A percentile compares a stretch with the other conserved stretches of the same genome.
phyloP scores from a whole-genome alignment of 2,113 vertebrate genomes.

The Eidolon helvum region DNA sequence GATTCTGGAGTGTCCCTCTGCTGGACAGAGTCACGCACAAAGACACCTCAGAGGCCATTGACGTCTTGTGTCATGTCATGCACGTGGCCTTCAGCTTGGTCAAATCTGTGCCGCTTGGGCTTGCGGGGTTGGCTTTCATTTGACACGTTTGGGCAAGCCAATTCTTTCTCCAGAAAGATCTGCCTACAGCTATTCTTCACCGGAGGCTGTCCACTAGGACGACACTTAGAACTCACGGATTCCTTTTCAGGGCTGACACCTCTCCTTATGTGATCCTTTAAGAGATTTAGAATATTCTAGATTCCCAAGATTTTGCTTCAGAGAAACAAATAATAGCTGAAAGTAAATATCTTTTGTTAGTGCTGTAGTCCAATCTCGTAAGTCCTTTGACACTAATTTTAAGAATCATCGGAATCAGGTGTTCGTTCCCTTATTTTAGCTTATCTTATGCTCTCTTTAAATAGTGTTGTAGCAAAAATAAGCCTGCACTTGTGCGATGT shows the following conservation, averaged over 20 bases:
- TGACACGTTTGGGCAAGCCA: not conserved
- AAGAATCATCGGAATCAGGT: not conserved
- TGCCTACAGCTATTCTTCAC: not conserved
- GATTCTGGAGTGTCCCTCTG: not conserved
- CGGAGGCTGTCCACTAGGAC: not conserved
- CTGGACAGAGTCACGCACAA: not conserved
- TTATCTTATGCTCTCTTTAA: not conserved
- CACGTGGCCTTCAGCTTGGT: not conserved
- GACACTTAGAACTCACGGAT: not conserved
- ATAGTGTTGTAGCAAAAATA: not conserved
- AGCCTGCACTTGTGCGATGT: not conserved
- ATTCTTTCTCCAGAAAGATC: not conserved
- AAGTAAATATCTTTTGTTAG: not conserved
- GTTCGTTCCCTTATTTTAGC: not conserved
- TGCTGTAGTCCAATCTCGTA: not conserved
- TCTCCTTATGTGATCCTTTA: not conserved
- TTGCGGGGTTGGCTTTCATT: not conserved
- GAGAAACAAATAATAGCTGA: not conserved
- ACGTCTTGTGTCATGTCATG: not conserved
- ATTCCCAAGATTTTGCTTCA: not conserved
- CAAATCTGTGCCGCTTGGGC: not conserved
- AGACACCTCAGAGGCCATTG: not conserved
- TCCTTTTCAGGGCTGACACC: not conserved
- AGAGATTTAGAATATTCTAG: not conserved
- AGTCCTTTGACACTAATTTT: not conserved